Percentiles rank a stretch among this genome's conserved stretches.
These are phyloP conservation scores for Microplitis mediator DNA, from an alignment of 1,140 invertebrate genomes.

Conservation along the genomic window DNA sequence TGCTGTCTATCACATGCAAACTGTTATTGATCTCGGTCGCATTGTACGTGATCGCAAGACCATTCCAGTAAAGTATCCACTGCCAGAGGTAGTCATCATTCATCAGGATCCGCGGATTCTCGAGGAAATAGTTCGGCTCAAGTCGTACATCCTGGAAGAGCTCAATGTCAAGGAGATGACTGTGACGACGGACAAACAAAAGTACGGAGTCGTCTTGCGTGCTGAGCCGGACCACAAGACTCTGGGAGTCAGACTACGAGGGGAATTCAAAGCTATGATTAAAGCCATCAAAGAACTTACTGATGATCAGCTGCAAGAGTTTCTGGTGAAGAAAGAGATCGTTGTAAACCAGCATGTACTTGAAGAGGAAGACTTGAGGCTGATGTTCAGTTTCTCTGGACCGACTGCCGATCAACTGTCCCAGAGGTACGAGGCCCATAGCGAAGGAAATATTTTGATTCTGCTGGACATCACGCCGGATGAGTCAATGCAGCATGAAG, in stretches of 20 bases:
- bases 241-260: constrained; percentile 86
- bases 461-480: constrained; percentile 82
- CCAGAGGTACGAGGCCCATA: constrained; percentile 86
- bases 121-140: constrained; percentile 79
- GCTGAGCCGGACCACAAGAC: constrained; percentile 93
- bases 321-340: constrained; percentile 75
- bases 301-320: constrained; percentile 80
- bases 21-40: constrained; percentile 92
- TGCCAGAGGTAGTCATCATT: constrained; percentile 95
- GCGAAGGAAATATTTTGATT: constrained; percentile 83
- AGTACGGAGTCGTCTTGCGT: constrained; percentile 90
- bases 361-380: constrained; percentile 78
- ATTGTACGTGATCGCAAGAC: constrained; percentile 91
- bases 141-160: constrained; percentile 91
- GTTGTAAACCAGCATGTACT: constrained; percentile 78
- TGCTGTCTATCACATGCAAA: constrained; percentile 91
- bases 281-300: constrained; percentile 81
- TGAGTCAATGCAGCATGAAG: constrained; percentile 90
- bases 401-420: constrained; percentile 65
- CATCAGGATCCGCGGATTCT: constrained; percentile 82
- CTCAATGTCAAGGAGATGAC: constrained; percentile 91
- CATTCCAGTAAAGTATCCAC: constrained; percentile 94
- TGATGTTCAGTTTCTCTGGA: constrained; percentile 80
- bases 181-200: constrained; percentile 88
- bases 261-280: constrained; percentile 87